These are phyloP conservation scores for Heptascelio sp. DNA, from an alignment of 2,888 invertebrate genomes.

Conservation along the genomic window DNA sequence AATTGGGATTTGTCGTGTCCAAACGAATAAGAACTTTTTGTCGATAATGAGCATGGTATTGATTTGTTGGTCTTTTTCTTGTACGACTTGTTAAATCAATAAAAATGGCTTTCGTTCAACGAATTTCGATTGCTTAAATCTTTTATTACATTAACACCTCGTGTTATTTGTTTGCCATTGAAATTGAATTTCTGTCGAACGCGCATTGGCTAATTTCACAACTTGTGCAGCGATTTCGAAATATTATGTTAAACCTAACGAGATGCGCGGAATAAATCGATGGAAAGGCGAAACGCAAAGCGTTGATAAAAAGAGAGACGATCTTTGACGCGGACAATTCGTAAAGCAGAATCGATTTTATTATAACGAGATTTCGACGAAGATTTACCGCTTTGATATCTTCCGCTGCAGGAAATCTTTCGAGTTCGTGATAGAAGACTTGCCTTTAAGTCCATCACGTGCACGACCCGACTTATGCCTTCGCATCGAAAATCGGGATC, in stretches of 20 bases:
- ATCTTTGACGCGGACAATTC: slow-evolving; percentile 44
- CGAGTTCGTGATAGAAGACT: slow-evolving; percentile 58
- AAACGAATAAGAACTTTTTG: slow-evolving; percentile 28
- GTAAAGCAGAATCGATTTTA: slow-evolving; percentile 60
- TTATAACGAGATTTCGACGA: slow-evolving; percentile 68
- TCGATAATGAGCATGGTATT: slow-evolving; percentile 48
- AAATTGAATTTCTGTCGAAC: slow-evolving; percentile 41
- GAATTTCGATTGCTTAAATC: slow-evolving; percentile 34
- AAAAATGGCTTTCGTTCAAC: slow-evolving; percentile 35
- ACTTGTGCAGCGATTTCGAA: slow-evolving; percentile 32
- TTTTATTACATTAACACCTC: slow-evolving; percentile 3
- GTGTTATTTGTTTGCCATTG: slow-evolving; percentile 10
- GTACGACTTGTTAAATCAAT: slow-evolving; percentile 33
- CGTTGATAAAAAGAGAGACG: slow-evolving; percentile 48
- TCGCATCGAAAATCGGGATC: slow-evolving; percentile 67
- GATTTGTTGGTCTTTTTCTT: slow-evolving; percentile 17
- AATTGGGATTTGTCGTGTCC: slow-evolving; percentile 12
- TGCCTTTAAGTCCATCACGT: slow-evolving; percentile 69
- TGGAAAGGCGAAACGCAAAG: slow-evolving; percentile 52
- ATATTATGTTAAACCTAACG: slow-evolving; percentile 20
- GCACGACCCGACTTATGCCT: slow-evolving; percentile 66
- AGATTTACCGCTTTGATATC: slow-evolving; percentile 68
- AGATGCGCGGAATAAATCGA: slow-evolving; percentile 28
- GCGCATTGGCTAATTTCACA: slow-evolving; percentile 10
- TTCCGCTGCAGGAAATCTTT: slow-evolving; percentile 43